Evolutionary conservation across 2,797 vertebrate genomes (phyloP).

Genomic region (Centropyge bicolor): DNA sequence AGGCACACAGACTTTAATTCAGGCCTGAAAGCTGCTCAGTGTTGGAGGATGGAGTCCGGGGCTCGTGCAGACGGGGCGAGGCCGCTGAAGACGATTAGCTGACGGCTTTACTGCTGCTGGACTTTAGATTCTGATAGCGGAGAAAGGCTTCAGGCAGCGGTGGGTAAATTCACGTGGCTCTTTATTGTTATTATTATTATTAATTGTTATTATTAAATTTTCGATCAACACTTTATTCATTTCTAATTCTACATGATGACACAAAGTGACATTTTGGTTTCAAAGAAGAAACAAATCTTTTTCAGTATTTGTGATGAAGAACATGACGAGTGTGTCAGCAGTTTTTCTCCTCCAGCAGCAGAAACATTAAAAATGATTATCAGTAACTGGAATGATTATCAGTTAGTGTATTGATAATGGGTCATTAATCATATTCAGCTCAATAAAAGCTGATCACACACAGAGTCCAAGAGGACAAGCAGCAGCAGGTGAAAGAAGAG

Average conservation of each 20-base stretch:
- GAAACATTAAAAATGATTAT: background rate
- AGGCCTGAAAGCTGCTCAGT: background rate
- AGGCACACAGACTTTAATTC: background rate
- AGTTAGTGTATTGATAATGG: conserved; percentile 26
- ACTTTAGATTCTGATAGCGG: conserved; percentile 54
- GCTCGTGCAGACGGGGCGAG: background rate
- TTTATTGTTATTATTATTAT: too few species aligned
- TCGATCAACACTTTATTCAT: too few species aligned
- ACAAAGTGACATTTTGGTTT: background rate
- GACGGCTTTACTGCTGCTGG: conserved; percentile 53
- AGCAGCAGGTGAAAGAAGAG: background rate
- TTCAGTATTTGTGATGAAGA: background rate
- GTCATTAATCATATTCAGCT: conserved; percentile 23
- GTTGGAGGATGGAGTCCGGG: background rate
- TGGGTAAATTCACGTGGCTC: background rate
- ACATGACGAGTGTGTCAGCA: background rate
- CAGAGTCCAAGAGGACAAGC: background rate
- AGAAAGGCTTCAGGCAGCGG: background rate
- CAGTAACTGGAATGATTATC: conserved; percentile 29
- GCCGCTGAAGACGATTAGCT: conserved; percentile 13
- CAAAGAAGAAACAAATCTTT: background rate
- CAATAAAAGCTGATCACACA: conserved; percentile 33
- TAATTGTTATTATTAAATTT: too few species aligned
- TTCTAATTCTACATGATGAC: too few species aligned
- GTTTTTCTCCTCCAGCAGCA: background rate